Conservation (phyloP, 2,888 invertebrate genomes). For the Chaetogeoica ovagalla region DNA sequence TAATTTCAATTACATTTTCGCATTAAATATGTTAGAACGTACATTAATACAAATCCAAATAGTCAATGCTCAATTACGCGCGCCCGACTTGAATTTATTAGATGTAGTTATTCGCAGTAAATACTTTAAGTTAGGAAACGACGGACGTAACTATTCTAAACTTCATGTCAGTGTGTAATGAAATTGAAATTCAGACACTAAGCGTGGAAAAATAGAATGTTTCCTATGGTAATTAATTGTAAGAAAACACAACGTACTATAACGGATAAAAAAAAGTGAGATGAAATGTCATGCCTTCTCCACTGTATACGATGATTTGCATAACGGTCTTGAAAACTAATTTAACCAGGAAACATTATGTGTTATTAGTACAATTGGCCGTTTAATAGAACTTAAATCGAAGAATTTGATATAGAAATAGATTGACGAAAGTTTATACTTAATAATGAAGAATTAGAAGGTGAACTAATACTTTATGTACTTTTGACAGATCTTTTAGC, state of each 20-base stretch:
- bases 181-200: no score
- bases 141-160: no score
- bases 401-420: background rate
- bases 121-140: no score
- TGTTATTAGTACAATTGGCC: background rate
- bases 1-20: background rate
- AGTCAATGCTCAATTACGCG: no score
- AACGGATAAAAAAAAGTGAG: background rate
- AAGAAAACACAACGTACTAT: background rate
- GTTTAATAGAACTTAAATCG: background rate
- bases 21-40: no score
- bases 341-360: background rate
- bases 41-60: no score
- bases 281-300: background rate
- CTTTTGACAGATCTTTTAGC: no score
- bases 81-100: no score
- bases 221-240: background rate
- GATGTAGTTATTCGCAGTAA: no score
- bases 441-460: background rate
- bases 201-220: no score
- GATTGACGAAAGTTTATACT: background rate
- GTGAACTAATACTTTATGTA: background rate
- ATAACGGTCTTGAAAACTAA: background rate
- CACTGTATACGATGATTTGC: background rate
- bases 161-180: no score